Evolutionary conservation across 2,113 vertebrate species (phyloP).

Genomic region (Ivindomyrus marchei): DNA sequence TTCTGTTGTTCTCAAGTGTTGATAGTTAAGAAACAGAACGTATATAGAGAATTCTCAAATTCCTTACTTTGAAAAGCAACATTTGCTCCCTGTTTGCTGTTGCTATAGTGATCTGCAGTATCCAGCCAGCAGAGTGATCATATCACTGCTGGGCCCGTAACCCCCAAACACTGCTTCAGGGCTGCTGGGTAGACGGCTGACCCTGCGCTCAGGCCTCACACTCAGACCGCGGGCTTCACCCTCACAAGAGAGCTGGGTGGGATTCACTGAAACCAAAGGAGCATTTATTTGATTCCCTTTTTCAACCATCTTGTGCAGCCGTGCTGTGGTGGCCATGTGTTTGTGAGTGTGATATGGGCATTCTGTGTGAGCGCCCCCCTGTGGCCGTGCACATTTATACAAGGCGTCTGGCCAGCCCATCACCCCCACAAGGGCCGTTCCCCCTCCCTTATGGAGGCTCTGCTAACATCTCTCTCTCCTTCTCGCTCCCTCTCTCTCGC

Average conservation of each 20-base stretch:
- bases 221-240: not conserved
- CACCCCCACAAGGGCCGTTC: slow-evolving; percentile 18
- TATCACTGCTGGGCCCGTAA: not conserved
- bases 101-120: not conserved
- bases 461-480: not conserved
- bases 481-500: slow-evolving; percentile 40
- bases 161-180: not conserved
- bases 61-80: not conserved
- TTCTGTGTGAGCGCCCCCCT: not conserved
- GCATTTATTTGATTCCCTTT: not conserved
- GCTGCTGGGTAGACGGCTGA: not conserved
- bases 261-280: not conserved
- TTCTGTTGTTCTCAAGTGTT: not conserved
- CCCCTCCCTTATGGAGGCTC: not conserved
- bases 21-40: not conserved
- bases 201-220: not conserved
- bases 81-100: not conserved
- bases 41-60: not conserved
- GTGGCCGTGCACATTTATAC: not conserved
- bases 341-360: not conserved
- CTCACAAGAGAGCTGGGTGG: not conserved
- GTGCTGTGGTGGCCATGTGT: not conserved
- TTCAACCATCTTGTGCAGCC: not conserved
- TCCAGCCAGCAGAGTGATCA: not conserved
- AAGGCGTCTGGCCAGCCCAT: not conserved